phyloP scores from a whole-genome alignment of 1,140 invertebrate genomes.

The Euwallacea fornicatus region DNA sequence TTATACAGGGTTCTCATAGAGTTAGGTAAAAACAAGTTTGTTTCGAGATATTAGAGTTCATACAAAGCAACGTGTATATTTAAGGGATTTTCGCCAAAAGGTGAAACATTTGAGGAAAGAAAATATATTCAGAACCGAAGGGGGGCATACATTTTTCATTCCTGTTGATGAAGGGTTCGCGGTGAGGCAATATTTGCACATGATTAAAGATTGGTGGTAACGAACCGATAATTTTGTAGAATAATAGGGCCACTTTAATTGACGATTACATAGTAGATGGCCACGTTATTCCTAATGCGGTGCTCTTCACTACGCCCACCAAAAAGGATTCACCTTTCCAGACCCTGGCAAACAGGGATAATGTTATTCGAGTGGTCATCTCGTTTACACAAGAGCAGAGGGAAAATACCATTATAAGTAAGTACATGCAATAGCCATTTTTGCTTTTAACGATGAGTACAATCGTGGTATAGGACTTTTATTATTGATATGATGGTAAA shows the following conservation, averaged over 20 bases:
- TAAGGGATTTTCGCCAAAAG: slow-evolving; percentile 60
- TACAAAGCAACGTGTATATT: slow-evolving; percentile 12
- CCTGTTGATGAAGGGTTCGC: slow-evolving; percentile 88
- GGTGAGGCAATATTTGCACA: slow-evolving; percentile 56
- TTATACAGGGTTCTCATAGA: slow-evolving; percentile 67
- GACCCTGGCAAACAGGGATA: slow-evolving; percentile 79
- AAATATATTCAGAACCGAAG: slow-evolving; percentile 73
- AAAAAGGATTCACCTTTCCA: slow-evolving; percentile 68
- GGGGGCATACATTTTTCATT: slow-evolving; percentile 84
- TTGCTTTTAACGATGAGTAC: not conserved
- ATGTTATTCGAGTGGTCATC: slow-evolving; percentile 78
- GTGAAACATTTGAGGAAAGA: slow-evolving; percentile 71
- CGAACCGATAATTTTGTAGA: slow-evolving; percentile 27
- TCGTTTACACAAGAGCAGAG: slow-evolving; percentile 60
- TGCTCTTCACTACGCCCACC: slow-evolving; percentile 83
- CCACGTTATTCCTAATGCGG: slow-evolving; percentile 84
- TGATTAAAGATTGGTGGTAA: not conserved
- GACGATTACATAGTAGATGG: slow-evolving; percentile 85
- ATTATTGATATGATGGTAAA: too few relatives aligned
- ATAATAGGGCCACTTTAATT: slow-evolving; percentile 60
- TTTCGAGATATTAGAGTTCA: not conserved
- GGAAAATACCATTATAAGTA: slow-evolving; percentile 43
- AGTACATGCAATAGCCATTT: slow-evolving; percentile 12
- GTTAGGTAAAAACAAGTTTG: slow-evolving; percentile 58
- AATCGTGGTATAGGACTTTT: too few relatives aligned